Percentiles rank a stretch among this genome's conserved stretches.
These are phyloP conservation scores for Drosophila arawakana DNA, from an alignment of 1,140 invertebrate genomes.

Conservation along the genomic window DNA sequence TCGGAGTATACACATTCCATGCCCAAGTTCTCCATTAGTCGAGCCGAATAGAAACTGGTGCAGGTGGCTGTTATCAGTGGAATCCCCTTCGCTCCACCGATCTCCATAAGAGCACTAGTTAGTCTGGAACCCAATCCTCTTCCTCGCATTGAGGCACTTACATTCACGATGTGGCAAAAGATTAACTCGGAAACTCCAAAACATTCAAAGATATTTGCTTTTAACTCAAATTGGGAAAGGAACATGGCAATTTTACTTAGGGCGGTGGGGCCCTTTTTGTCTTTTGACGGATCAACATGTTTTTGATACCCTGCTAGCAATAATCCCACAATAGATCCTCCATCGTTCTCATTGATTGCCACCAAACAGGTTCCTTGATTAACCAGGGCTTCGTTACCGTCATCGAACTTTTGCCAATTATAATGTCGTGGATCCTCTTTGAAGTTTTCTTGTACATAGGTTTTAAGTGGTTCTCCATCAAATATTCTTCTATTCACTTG, in stretches of 20 bases:
- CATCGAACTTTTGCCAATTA: neutral
- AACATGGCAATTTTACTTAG: slow-evolving; percentile 28
- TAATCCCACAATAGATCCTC: slow-evolving; percentile 50
- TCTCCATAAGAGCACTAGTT: slow-evolving; percentile 47
- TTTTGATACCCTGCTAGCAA: slow-evolving; percentile 9
- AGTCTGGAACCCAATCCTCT: slow-evolving; percentile 45
- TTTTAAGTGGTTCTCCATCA: neutral
- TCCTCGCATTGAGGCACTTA: slow-evolving; percentile 46
- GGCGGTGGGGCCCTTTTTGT: neutral
- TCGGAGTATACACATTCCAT: slow-evolving; percentile 43
- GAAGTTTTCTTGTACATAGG: neutral
- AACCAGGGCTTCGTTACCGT: neutral
- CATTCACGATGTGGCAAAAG: slow-evolving; percentile 52
- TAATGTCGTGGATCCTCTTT: neutral
- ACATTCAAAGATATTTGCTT: slow-evolving; percentile 46
- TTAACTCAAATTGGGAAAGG: slow-evolving; percentile 33
- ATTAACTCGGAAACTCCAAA: slow-evolving; percentile 31
- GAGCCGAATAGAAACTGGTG: slow-evolving; percentile 48
- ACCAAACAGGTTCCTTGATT: slow-evolving; percentile 46
- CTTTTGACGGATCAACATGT: neutral
- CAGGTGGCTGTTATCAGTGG: slow-evolving; percentile 50
- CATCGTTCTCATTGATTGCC: slow-evolving; percentile 31
- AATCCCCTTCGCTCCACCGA: slow-evolving; percentile 47
- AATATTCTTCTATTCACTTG: neutral
- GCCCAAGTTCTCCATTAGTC: slow-evolving; percentile 45